Conservation (phyloP, 1,140 invertebrate species). For the Ceratoteleas bidentatus region DNA sequence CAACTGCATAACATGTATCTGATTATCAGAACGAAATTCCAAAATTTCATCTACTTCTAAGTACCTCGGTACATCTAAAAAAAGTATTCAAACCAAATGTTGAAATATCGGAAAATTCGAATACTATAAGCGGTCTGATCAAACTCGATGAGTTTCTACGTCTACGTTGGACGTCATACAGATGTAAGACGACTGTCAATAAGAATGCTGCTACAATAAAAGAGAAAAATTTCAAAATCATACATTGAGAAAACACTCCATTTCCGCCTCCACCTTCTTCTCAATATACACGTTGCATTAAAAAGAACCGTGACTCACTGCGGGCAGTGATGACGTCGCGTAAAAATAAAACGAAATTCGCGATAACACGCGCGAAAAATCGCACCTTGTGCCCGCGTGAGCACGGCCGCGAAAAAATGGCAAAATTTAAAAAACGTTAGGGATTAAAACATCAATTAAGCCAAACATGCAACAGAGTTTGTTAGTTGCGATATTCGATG, state of each 20-base stretch:
- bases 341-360: too few relatives aligned
- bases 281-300: constrained; percentile 1
- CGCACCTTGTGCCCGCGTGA: neutral
- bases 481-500: constrained; percentile 18
- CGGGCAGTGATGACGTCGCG: neutral
- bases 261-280: neutral
- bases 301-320: constrained; percentile 12
- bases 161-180: constrained; percentile 25
- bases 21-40: constrained; percentile 15
- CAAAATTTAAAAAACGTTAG: constrained; percentile 42
- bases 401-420: constrained; percentile 24
- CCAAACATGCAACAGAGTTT: constrained; percentile 23
- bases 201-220: constrained; percentile 52
- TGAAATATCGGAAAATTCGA: constrained; percentile 2
- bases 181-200: constrained; percentile 35
- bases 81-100: constrained; percentile 5
- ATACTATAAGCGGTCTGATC: constrained; percentile 39
- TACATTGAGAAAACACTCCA: constrained; percentile 25
- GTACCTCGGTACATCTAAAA: neutral
- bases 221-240: constrained; percentile 43
- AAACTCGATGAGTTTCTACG: constrained; percentile 41
- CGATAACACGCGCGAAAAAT: too few relatives aligned
- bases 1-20: neutral
- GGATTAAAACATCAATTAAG: constrained; percentile 33
- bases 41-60: neutral